Evolutionary conservation across 2,888 invertebrate genomes (phyloP).

Genomic region (Drosophila demipolita): DNA sequence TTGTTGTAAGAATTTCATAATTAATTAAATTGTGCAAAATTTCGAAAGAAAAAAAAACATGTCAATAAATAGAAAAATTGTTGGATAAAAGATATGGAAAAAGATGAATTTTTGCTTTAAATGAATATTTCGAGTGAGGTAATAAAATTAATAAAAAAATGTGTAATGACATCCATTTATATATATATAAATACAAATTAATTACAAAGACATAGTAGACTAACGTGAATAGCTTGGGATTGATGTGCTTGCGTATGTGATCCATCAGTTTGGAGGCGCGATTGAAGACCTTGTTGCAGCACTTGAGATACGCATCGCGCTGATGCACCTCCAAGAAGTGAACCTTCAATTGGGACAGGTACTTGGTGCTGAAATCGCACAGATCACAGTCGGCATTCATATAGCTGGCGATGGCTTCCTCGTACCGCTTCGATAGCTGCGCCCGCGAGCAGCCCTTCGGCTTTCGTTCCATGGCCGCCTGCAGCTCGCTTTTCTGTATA

Average conservation of each 20-base stretch:
- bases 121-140: not conserved
- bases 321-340: slow-evolving; percentile 77
- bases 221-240: slow-evolving; percentile 80
- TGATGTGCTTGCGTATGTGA: slow-evolving; percentile 79
- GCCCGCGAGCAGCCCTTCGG: slow-evolving; percentile 73
- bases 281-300: slow-evolving; percentile 74
- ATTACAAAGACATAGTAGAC: not conserved
- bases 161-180: not conserved
- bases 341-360: slow-evolving; percentile 70
- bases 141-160: not conserved
- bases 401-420: slow-evolving; percentile 72
- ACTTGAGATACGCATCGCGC: slow-evolving; percentile 76
- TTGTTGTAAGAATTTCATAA: not conserved
- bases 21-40: not conserved
- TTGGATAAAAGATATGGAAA: not conserved
- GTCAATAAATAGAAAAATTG: not conserved
- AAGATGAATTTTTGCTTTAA: not conserved
- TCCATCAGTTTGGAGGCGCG: slow-evolving; percentile 75
- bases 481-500: slow-evolving; percentile 51
- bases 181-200: not conserved
- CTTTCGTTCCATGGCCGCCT: slow-evolving; percentile 61
- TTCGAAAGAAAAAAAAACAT: not conserved
- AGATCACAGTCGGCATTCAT: slow-evolving; percentile 79
- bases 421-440: slow-evolving; percentile 67
- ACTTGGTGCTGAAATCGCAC: slow-evolving; percentile 69